Evolutionary conservation across 2,113 vertebrate genomes (phyloP), one percentile per base, ranked within the genome.

Genomic region (Miniopterus natalensis): DNA sequence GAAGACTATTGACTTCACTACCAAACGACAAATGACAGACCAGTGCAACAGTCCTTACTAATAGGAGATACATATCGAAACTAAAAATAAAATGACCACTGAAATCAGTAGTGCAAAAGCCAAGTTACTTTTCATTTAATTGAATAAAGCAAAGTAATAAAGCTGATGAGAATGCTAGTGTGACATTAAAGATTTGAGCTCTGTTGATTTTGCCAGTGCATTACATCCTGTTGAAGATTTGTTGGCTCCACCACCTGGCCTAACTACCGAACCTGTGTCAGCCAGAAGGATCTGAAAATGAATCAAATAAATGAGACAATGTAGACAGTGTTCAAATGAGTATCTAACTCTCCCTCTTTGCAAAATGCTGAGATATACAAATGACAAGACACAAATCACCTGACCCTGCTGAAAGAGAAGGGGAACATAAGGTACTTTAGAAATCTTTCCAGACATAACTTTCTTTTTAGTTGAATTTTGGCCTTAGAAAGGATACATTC

Each of bases 311-410:
- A 96, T 81, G 92, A 75, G 96, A 65, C 84, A 84, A 93, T 4
- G 27, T 84, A 89, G 90, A 91, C 86, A 97, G 89, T 71, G 95
- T 93, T 97, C 87, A 95, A 96, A 97, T 79, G 61, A 95, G 71
- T 65, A 88, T 78, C 68, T 79, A 93, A n/a, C 36, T 97, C 51
- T 90, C 40, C 61, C 53, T 93, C n/a, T 51, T 88, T 78, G 68
- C 42, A 84, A 96, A 97, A 93, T 92, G 96, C 97, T 95, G 95
- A 96, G 90, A 88, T 96, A 92, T 70, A 92, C 66, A 96, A 96
- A 95, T 66, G 80, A 96, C 88, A 94, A 96, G 66, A 92, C 55
- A 95, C 75, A 95, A 98, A 94, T 95, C 83, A 96, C 71, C 59
- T 31, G 49, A 96, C 61, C 63, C 61, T 84, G 79, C 89, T 95